Conservation (phyloP, 2,113 vertebrate species). For the Semicossyphus pulcher region DNA sequence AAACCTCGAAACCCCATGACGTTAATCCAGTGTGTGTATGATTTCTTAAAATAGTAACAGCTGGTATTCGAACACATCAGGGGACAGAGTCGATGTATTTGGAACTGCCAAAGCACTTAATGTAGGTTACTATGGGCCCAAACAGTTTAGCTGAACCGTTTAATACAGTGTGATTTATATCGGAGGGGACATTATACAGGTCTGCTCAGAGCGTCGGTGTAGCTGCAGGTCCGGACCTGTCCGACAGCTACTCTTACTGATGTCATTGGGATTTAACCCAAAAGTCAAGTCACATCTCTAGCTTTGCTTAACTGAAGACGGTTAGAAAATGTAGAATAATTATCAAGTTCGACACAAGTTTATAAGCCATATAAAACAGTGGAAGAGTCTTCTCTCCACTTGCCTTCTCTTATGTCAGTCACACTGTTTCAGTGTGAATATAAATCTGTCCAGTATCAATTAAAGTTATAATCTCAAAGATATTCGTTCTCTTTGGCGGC, state of each 20-base stretch:
- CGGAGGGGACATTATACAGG: too few relatives aligned
- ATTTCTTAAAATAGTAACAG: conserved; percentile 34
- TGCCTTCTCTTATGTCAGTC: conserved; percentile 23
- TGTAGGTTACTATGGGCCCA: conserved; percentile 38
- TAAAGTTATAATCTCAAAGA: too few relatives aligned
- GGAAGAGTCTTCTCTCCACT: conserved; percentile 30
- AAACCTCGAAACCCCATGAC: conserved; percentile 36
- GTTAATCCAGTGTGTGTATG: conserved; percentile 9
- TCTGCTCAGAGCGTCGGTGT: neutral
- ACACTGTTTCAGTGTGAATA: neutral
- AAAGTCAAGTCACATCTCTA: conserved; percentile 15
- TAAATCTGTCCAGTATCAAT: neutral
- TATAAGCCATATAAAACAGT: conserved; percentile 55
- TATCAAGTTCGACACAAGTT: neutral
- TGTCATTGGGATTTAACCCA: conserved; percentile 31
- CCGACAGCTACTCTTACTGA: conserved; percentile 24
- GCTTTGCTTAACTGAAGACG: neutral
- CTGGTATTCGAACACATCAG: conserved; percentile 1
- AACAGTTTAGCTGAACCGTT: conserved; percentile 11
- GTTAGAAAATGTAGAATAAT: neutral
- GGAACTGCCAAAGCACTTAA: conserved; percentile 57
- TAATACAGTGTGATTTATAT: conserved; percentile 1
- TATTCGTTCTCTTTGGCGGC: too few relatives aligned
- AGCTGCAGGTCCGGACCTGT: neutral
- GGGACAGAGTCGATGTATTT: conserved; percentile 22